phyloP scores from a whole-genome alignment of 2,888 invertebrate species.

The Andrena minutula region DNA sequence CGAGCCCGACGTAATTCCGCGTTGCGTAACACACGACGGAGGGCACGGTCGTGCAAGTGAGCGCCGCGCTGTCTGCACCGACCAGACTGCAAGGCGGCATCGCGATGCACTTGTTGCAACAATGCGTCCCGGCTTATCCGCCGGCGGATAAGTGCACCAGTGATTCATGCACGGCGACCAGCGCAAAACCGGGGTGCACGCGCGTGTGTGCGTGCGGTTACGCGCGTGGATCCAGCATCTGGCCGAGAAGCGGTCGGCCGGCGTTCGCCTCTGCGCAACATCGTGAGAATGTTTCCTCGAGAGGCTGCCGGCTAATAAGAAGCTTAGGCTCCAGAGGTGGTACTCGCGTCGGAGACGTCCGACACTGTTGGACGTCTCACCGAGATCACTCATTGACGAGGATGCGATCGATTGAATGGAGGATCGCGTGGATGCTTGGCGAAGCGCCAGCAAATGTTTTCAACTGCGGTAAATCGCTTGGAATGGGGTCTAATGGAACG shows the following conservation, averaged over 20 bases:
- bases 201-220: conserved; percentile 6
- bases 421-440: neutral
- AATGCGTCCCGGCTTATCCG: conserved; percentile 64
- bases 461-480: neutral
- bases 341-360: no score
- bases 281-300: conserved; percentile 47
- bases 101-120: conserved; percentile 79
- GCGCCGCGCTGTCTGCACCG: conserved; percentile 83
- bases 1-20: conserved; percentile 50
- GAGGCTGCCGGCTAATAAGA: conserved; percentile 10
- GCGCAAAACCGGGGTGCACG: conserved; percentile 31
- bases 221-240: conserved; percentile 46
- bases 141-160: conserved; percentile 60
- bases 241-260: conserved; percentile 1
- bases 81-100: conserved; percentile 81
- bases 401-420: conserved; percentile 10
- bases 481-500: conserved; percentile 17
- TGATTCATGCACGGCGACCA: conserved; percentile 53
- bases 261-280: neutral
- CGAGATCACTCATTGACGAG: conserved; percentile 8
- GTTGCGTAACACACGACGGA: conserved; percentile 45
- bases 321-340: neutral
- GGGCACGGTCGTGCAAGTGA: conserved; percentile 47
- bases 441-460: neutral
- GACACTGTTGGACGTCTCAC: neutral